Conservation (phyloP, 2,113 vertebrate species). For the Pachycephala philippinensis region DNA sequence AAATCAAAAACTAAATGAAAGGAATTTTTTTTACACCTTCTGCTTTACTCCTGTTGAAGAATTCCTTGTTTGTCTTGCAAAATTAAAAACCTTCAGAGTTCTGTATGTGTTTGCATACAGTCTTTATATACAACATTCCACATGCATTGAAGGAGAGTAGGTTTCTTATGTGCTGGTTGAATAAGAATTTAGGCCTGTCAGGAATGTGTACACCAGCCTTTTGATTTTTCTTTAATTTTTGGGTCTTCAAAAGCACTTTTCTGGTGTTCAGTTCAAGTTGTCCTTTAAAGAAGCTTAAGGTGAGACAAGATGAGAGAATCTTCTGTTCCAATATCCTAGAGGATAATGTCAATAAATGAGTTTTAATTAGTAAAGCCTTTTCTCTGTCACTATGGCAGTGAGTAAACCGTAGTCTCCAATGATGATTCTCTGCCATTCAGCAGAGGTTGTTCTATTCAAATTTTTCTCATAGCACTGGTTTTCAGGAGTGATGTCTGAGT, state of each 20-base stretch:
- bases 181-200: not conserved
- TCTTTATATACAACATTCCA: not conserved
- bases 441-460: not conserved
- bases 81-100: not conserved
- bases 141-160: not conserved
- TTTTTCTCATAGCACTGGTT: not conserved
- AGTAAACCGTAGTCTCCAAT: not conserved
- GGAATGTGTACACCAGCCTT: not conserved
- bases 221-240: not conserved
- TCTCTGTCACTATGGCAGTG: not conserved
- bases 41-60: not conserved
- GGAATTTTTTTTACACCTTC: not conserved
- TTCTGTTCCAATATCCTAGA: not conserved
- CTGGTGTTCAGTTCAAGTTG: not conserved
- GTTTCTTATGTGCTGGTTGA: not conserved
- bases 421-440: not conserved
- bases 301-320: not conserved
- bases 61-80: not conserved
- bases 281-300: not conserved
- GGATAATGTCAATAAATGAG: not conserved
- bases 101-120: not conserved
- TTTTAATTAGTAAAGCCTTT: not conserved
- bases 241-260: not conserved
- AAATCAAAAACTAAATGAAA: not conserved
- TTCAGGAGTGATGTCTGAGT: not conserved